These are phyloP conservation scores for Apodemia mormo DNA, from an alignment of 2,888 invertebrate species.

Conservation along the genomic window DNA sequence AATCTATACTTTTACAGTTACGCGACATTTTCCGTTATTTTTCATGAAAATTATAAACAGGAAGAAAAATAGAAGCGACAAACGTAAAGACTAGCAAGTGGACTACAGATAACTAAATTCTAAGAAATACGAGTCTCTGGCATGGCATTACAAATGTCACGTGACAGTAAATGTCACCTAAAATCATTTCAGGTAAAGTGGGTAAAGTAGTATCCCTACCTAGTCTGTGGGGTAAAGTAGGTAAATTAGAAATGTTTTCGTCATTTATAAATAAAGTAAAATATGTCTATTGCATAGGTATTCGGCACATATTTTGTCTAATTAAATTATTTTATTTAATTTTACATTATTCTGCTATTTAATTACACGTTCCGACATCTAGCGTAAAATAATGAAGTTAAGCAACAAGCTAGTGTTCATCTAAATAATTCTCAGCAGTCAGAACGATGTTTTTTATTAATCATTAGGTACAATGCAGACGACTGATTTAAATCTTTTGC, in stretches of 20 bases:
- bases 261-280: not conserved
- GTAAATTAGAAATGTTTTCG: not conserved
- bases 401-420: no score
- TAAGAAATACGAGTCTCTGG: constrained; percentile 13
- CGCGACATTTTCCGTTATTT: constrained; percentile 70
- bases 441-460: not conserved
- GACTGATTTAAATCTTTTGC: not conserved
- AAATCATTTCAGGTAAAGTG: not conserved
- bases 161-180: constrained; percentile 26
- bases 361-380: not conserved
- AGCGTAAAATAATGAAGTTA: not conserved
- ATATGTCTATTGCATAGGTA: not conserved
- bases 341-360: not conserved
- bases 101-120: constrained; percentile 41
- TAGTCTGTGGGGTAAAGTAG: no score
- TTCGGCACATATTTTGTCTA: not conserved
- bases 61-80: constrained; percentile 62
- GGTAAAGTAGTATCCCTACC: not conserved
- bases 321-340: not conserved
- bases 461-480: not conserved
- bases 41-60: constrained; percentile 65
- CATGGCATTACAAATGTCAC: constrained; percentile 30
- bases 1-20: constrained; percentile 55
- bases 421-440: not conserved
- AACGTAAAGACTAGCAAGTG: constrained; percentile 49